These are phyloP conservation scores for Papilio machaon DNA, from an alignment of 1,140 invertebrate species.

Conservation along the genomic window DNA sequence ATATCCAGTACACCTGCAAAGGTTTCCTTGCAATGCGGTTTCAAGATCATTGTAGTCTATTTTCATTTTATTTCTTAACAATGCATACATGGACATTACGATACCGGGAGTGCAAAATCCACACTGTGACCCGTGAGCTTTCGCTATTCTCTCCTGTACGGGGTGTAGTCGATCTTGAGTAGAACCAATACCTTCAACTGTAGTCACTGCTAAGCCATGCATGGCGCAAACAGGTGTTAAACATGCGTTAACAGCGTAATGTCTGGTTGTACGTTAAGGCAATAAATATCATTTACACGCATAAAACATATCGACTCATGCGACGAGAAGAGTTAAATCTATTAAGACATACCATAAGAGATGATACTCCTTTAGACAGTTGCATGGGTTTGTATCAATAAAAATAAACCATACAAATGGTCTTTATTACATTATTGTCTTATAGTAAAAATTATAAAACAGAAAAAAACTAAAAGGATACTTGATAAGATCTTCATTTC, in stretches of 20 bases:
- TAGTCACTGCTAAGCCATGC: slow-evolving; percentile 93
- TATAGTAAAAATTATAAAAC: too few relatives aligned
- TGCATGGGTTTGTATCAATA: too few relatives aligned
- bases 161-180: slow-evolving; percentile 88
- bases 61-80: slow-evolving; percentile 86
- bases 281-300: slow-evolving; percentile 33
- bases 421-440: neutral
- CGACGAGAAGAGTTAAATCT: too few relatives aligned
- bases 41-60: slow-evolving; percentile 87
- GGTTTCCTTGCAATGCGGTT: slow-evolving; percentile 92
- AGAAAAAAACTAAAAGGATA: slow-evolving; percentile 81
- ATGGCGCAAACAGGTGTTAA: slow-evolving; percentile 91
- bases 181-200: slow-evolving; percentile 93
- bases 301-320: too few relatives aligned
- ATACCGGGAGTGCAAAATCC: slow-evolving; percentile 97
- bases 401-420: too few relatives aligned
- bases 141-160: slow-evolving; percentile 93
- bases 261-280: slow-evolving; percentile 82
- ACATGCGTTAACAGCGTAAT: slow-evolving; percentile 95
- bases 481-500: slow-evolving; percentile 82
- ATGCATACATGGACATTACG: slow-evolving; percentile 96
- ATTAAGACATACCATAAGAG: neutral
- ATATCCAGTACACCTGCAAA: slow-evolving; percentile 96
- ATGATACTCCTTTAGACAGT: too few relatives aligned
- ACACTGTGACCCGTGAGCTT: slow-evolving; percentile 95